Percentiles rank a stretch among this genome's conserved stretches.
phyloP scores from a whole-genome alignment of 1,140 invertebrate species.

The Cylas formicarius region DNA sequence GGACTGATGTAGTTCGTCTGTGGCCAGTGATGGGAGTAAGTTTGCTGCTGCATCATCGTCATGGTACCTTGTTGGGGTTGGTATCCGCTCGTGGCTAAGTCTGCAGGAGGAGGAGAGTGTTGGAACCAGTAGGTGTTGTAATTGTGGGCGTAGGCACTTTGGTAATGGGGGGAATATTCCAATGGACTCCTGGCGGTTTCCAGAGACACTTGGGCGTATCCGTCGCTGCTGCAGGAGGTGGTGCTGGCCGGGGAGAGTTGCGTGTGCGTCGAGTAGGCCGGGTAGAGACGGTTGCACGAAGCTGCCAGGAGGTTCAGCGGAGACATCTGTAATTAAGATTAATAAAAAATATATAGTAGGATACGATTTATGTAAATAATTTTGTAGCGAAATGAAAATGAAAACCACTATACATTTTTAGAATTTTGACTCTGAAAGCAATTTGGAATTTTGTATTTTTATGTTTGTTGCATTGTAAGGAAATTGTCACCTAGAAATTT shows the following conservation, averaged over 20 bases:
- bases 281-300: constrained; percentile 35
- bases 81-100: constrained; percentile 35
- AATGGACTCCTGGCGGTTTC: constrained; percentile 32
- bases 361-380: too few relatives aligned
- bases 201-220: constrained; percentile 33
- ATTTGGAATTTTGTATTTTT: too few relatives aligned
- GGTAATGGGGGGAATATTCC: constrained; percentile 39
- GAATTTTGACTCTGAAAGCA: too few relatives aligned
- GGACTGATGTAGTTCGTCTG: constrained; percentile 30
- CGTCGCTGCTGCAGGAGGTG: constrained; percentile 36
- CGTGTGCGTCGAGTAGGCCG: constrained; percentile 23
- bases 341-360: too few relatives aligned
- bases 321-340: constrained; percentile 33
- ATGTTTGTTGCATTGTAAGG: too few relatives aligned
- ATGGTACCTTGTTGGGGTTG: constrained; percentile 32
- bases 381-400: too few relatives aligned
- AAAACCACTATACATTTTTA: too few relatives aligned
- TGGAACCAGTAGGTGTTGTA: constrained; percentile 38
- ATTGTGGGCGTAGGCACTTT: constrained; percentile 26
- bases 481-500: too few relatives aligned
- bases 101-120: constrained; percentile 37
- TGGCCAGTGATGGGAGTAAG: constrained; percentile 23
- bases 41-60: constrained; percentile 26
- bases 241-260: constrained; percentile 36
- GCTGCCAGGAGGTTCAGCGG: constrained; percentile 34